Conservation (phyloP, 1,140 invertebrate species). For the Centruroides sculpturatus region DNA sequence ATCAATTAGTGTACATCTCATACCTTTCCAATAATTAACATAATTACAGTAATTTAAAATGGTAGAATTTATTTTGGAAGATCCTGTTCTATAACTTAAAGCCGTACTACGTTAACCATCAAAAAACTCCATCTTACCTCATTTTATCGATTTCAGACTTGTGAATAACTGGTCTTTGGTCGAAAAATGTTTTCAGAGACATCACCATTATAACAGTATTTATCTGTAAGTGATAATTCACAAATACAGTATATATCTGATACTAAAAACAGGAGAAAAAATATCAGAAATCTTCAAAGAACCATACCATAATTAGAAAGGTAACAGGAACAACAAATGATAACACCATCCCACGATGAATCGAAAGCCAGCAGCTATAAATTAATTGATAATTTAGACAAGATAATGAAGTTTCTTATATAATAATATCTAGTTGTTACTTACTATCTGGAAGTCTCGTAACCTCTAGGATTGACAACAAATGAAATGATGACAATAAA, state of each 20-base stretch:
- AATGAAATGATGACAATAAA: conserved; percentile 35
- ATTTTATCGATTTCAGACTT: conserved; percentile 18
- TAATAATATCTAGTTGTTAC: background rate
- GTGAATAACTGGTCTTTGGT: conserved; percentile 20
- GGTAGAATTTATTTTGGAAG: too few relatives aligned
- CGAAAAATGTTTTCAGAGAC: conserved; percentile 26
- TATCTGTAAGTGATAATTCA: conserved; percentile 27
- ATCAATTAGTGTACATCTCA: too few relatives aligned
- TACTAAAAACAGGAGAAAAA: too few relatives aligned
- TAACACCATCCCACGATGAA: conserved; percentile 51
- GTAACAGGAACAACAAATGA: conserved; percentile 53
- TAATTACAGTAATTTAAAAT: too few relatives aligned
- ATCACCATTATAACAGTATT: conserved; percentile 31
- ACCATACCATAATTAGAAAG: conserved; percentile 41
- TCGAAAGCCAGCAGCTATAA: conserved; percentile 47
- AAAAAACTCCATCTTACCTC: conserved; percentile 2
- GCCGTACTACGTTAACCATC: too few relatives aligned
- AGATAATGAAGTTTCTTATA: too few relatives aligned
- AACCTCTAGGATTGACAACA: conserved; percentile 43
- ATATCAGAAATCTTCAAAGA: background rate
- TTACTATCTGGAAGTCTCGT: conserved; percentile 46
- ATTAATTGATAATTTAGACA: background rate
- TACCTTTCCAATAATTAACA: too few relatives aligned
- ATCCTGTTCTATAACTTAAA: too few relatives aligned
- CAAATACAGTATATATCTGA: too few relatives aligned